These are phyloP conservation scores for Setipinna tenuifilis DNA, from an alignment of 2,797 vertebrate genomes.

Conservation along the genomic window DNA sequence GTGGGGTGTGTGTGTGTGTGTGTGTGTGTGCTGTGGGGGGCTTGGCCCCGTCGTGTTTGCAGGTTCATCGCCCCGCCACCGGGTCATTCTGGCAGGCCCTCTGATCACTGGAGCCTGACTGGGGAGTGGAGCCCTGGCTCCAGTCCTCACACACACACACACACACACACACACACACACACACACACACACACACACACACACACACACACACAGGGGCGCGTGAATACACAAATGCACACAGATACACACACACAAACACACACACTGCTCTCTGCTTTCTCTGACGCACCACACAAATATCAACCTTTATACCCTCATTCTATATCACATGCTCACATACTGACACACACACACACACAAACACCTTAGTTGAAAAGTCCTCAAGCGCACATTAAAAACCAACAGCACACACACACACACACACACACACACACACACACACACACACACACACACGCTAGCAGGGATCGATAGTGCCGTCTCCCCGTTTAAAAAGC, in stretches of 20 bases:
- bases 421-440: constrained; percentile 9
- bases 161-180: constrained; percentile 12
- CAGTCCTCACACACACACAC: constrained; percentile 56
- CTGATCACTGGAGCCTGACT: constrained; percentile 78
- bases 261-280: background rate
- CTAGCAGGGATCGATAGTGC: constrained; percentile 77
- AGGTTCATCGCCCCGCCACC: constrained; percentile 77
- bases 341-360: constrained; percentile 55
- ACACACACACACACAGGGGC: constrained; percentile 24
- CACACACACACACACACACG: constrained; percentile 26
- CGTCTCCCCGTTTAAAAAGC: constrained; percentile 80
- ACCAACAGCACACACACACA: constrained; percentile 28
- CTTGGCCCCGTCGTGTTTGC: constrained; percentile 76
- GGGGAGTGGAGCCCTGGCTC: constrained; percentile 63
- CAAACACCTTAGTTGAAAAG: no score
- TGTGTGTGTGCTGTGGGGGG: constrained; percentile 71
- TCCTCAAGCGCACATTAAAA: constrained; percentile 49
- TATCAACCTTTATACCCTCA: background rate
- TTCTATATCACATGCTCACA: constrained; percentile 19
- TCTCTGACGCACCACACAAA: constrained; percentile 11
- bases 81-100: constrained; percentile 77
- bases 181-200: constrained; percentile 7
- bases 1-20: constrained; percentile 41
- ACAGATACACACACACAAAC: no score
- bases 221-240: no score